Evolutionary conservation across 1,140 invertebrate genomes (phyloP).

Genomic region (Ostrea denselamellosa): DNA sequence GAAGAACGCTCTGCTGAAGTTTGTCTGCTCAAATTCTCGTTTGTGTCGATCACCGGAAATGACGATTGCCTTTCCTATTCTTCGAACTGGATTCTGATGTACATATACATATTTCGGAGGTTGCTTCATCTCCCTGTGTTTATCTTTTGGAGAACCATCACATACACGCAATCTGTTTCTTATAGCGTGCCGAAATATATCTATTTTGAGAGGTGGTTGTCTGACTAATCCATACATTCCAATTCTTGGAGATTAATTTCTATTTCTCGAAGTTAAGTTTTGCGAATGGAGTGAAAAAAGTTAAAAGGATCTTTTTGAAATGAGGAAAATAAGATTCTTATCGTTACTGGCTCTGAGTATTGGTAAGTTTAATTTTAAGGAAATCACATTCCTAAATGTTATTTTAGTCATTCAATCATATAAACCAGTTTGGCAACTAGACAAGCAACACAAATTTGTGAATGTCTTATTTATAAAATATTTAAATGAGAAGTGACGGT

Average conservation of each 20-base stretch:
- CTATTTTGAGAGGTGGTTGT: constrained; percentile 35
- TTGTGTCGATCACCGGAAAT: constrained; percentile 26
- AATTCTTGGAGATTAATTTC: constrained; percentile 27
- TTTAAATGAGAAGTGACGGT: not conserved
- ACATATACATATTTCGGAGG: constrained; percentile 35
- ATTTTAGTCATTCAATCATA: constrained; percentile 1
- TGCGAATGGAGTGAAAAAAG: constrained; percentile 7
- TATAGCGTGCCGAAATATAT: not conserved
- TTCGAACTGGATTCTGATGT: constrained; percentile 27
- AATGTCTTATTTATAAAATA: not conserved
- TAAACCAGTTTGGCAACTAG: constrained; percentile 28
- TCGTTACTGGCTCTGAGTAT: not conserved
- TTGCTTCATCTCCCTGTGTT: constrained; percentile 14
- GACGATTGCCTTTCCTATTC: constrained; percentile 5
- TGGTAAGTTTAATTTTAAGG: not conserved
- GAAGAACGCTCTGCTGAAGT: not conserved
- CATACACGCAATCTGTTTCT: constrained; percentile 23
- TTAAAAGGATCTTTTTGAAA: not conserved
- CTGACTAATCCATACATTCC: not conserved
- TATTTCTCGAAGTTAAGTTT: not conserved
- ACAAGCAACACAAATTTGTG: not conserved
- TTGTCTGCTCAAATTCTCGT: not conserved
- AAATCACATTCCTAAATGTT: not conserved
- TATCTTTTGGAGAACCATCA: constrained; percentile 25
- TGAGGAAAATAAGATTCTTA: not conserved